Base-by-base conservation (phyloP, 2,797 vertebrate species). In the Siniperca obscura region DNA sequence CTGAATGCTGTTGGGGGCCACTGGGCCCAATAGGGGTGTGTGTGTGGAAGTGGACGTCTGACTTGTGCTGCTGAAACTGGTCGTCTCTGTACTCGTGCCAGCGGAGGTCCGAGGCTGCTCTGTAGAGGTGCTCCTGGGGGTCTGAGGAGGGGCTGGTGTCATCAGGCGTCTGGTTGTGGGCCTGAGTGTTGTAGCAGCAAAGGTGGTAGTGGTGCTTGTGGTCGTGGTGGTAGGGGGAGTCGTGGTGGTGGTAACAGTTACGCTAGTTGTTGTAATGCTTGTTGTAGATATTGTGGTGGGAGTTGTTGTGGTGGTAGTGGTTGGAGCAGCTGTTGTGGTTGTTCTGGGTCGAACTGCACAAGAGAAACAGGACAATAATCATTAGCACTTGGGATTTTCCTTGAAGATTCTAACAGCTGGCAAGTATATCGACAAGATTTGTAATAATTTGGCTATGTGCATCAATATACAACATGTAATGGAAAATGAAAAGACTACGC, bases 1-100 rank as follows among this genome's bases (percentile, higher is more conserved):
- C 74, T 96, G 97, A 60, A 95, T 94, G 84, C 92, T 92, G 87
- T 93, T 95, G 3, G 95, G 94, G 75, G 80, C 86, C 61, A 77
- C 74, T 0, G 91, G 85, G 75, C 66, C 84, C 66, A 91, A 52
- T n/a, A 85, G 74, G 27, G 80, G 90, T 0, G 90, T 81, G 93
- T 81, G 44, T 36, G 93, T 90, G 83, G 95, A 90, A 7, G 93
- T 92, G 59, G 95, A 90, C 5, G 88, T 82, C 91, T 84, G 85
- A 75, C 86, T 68, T 34, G 87, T 84, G 91, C 75, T 84, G 80
- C 83, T 83, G 57, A 84, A 50, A 8, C 80, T 79, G 67, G 83
- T 85, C 1, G 82, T 86, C 78, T 78, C 82, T 9, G 89, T 80
- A 6, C 86, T 91, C 0, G 81, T 88, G 75, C 91, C 72, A 0